These are phyloP conservation scores for Fulica atra DNA, from an alignment of 2,113 vertebrate genomes.

Conservation along the genomic window DNA sequence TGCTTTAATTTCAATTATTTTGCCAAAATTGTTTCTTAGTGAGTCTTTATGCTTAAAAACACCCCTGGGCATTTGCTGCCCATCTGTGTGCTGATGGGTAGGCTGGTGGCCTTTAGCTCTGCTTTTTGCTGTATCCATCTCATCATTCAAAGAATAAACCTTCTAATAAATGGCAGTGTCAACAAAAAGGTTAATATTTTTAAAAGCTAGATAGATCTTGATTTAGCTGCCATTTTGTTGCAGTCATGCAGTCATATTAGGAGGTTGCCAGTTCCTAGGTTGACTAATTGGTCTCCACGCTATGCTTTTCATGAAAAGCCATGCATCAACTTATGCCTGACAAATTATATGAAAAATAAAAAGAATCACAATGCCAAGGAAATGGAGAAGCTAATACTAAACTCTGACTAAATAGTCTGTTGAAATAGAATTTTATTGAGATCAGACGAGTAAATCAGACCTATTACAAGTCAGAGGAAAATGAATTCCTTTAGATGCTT, in stretches of 20 bases:
- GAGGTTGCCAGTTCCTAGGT: not conserved
- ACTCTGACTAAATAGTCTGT: not conserved
- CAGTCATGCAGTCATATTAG: not conserved
- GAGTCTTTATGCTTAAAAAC: not conserved
- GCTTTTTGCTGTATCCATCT: not conserved
- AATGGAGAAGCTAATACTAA: not conserved
- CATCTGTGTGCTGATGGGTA: not conserved
- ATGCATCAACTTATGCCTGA: conserved; percentile 8
- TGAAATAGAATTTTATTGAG: not conserved
- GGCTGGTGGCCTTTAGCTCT: not conserved
- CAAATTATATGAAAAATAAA: not conserved
- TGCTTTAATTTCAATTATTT: conserved; percentile 9
- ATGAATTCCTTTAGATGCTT: not conserved
- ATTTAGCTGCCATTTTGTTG: conserved; percentile 34
- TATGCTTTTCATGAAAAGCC: not conserved
- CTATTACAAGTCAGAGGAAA: not conserved
- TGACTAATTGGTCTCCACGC: conserved; percentile 37
- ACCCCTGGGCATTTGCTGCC: not conserved
- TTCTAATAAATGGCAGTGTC: not conserved
- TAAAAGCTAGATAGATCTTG: conserved; percentile 23
- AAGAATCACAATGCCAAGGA: not conserved
- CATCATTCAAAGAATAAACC: not conserved
- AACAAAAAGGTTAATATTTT: conserved; percentile 35
- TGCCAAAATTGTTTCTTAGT: not conserved
- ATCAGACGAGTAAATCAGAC: not conserved